Percentiles rank a stretch among this genome's conserved stretches.
Conservation (phyloP, 2,797 vertebrate genomes). For the Channa striata region DNA sequence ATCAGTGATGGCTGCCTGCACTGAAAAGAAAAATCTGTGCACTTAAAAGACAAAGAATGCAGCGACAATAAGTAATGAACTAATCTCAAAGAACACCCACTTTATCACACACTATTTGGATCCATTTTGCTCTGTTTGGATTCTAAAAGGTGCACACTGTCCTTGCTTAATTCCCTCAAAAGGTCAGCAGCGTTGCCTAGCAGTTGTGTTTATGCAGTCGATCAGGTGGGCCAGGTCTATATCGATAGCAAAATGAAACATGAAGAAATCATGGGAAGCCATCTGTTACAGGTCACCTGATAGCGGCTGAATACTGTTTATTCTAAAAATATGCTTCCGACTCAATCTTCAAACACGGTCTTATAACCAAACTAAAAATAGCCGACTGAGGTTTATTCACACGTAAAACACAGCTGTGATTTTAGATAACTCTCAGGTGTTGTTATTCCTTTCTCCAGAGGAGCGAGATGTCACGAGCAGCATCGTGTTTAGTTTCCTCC, state of each 20-base stretch:
- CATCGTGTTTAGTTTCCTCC: slow-evolving; percentile 38
- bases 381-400: slow-evolving; percentile 21
- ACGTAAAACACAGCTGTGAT: slow-evolving; percentile 16
- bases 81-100: slow-evolving; percentile 56
- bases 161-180: slow-evolving; percentile 78
- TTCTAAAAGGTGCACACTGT: slow-evolving; percentile 73
- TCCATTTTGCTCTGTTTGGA: slow-evolving; percentile 50
- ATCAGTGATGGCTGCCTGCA: slow-evolving; percentile 34
- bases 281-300: slow-evolving; percentile 44
- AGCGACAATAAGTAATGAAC: slow-evolving; percentile 48
- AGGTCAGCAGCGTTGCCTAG: slow-evolving; percentile 78
- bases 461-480: slow-evolving; percentile 29
- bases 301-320: slow-evolving; percentile 18
- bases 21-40: slow-evolving; percentile 35
- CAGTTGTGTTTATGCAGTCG: slow-evolving; percentile 68
- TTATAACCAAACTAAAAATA: slow-evolving; percentile 47
- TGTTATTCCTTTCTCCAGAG: slow-evolving; percentile 14
- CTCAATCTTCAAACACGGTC: slow-evolving; percentile 29
- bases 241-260: slow-evolving; percentile 53
- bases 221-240: slow-evolving; percentile 39
- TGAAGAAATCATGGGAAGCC: slow-evolving; percentile 44
- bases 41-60: slow-evolving; percentile 21
- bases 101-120: slow-evolving; percentile 58
- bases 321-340: slow-evolving; percentile 35
- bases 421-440: slow-evolving; percentile 30